Base-by-base conservation (phyloP, 2,113 vertebrate genomes). In the Triplophysa tibetana region DNA sequence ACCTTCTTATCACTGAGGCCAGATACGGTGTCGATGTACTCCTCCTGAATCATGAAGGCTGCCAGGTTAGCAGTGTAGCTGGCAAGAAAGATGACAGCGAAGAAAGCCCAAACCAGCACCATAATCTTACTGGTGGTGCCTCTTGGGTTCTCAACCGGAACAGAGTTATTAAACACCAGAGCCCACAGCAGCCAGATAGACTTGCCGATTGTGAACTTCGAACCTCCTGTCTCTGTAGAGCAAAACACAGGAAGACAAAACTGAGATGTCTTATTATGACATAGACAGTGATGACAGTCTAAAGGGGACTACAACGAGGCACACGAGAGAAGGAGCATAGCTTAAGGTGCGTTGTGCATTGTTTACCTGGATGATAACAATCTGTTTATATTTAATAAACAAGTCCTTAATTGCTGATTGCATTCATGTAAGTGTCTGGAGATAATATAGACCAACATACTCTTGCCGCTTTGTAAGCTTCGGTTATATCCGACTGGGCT, bases 81-180 rank as follows among this genome's bases (percentile, higher is more conserved):
- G 88, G 95, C 95, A 7, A 95, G 92, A 88, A 95, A 95, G 89
- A 95, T 95, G 86, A 95, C 94, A 0, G 95, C 95, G 11, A 95
- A 95, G 91, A 95, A 95, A 79, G 94, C 95, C 95, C 94, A 95
- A 70, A 95, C 92, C 88, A 95, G 88, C 70, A 95, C 96, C 96
- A 98, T 97, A 86, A 98, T 98, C 91, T 98, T 98, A 91, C 96
- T 98, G 85, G 96, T 97, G 83, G 96, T 98, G 79, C 96, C 96
- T 87, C 92, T 88, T 13, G 96, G 96, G 85, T 97, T 98, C 91
- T 98, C 96, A 87, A 98, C 96, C 0, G 96, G 96, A 81, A 98
- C 96, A 0, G 96, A 97, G 90, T 98, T 98, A 88, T 98, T 98
- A 90, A 97, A 98, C 80, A 98, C 96, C 90, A 98, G 87, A 2